phyloP scores from a whole-genome alignment of 2,888 invertebrate genomes.

The Philonicus albiceps region DNA sequence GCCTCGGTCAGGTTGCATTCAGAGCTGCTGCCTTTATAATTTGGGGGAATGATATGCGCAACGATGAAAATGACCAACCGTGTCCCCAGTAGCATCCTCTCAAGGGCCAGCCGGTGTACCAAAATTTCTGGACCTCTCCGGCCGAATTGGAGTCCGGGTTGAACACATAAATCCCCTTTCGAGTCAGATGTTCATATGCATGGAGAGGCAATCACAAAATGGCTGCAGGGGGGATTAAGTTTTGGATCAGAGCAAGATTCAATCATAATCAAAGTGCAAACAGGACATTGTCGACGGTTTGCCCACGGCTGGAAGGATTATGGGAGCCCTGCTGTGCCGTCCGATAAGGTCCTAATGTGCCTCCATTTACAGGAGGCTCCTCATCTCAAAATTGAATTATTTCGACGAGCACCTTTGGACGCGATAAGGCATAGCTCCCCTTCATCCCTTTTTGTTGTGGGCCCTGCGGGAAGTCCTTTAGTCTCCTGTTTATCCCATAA shows the following conservation, averaged over 20 bases:
- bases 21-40: neutral
- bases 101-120: neutral
- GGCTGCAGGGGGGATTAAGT: conserved; percentile 5
- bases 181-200: neutral
- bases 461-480: neutral
- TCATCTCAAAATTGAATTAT: conserved; percentile 10
- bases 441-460: neutral
- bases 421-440: neutral
- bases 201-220: conserved; percentile 10
- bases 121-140: neutral
- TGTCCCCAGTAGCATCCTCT: neutral
- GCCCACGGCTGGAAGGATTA: neutral
- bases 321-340: neutral
- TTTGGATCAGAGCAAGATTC: conserved; percentile 28
- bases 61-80: neutral
- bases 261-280: conserved; percentile 43
- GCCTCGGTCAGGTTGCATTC: neutral
- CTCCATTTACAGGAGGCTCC: neutral
- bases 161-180: neutral
- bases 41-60: neutral
- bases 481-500: neutral
- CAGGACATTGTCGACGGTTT: conserved; percentile 8
- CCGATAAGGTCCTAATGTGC: neutral
- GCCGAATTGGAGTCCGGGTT: neutral
- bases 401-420: neutral